Evolutionary conservation across 1,140 invertebrate genomes (phyloP), one percentile per base, ranked within the genome.

Genomic region (Scaptomyza pallida): DNA sequence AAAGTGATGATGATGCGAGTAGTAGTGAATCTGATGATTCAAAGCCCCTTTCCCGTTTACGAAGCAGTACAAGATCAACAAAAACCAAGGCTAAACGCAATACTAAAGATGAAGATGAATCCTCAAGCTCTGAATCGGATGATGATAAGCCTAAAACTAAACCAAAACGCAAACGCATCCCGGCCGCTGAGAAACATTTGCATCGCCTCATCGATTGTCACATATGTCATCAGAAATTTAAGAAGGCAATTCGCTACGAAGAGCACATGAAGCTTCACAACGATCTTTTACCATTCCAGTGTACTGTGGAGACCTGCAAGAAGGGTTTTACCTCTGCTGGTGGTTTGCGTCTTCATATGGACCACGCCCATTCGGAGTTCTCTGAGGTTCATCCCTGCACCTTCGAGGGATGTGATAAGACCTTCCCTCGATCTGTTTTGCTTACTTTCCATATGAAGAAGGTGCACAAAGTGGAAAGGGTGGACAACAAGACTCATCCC

Each of bases 261-360:
- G 85, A 90, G 19, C 89, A 90, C 17, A 90, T 90, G 89, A 88
- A 83, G 15, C 73, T 85, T 12, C 89, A 90, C 51, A 88, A 90
- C 15, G 89, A 89, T 35, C 47, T 81, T 13, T 43, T 90, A 40
- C 89, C 89, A 2, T 88, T 80, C 65, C 89, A 90, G 55, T 90
- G 89, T 21, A 68, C 64, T 6, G 82, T 89, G 1, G 89, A 89
- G 52, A 78, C 52, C 17, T 90, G 89, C 26, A 57, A 52, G n/a
- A 90, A 89, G 43, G 85, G 89, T 13, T 90, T 90, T 33, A 90
- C 85, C 0, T 88, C 85, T 10, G 72, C 78, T 26, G 73, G 75
- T 5, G 85, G 89, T 0, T 45, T 90, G 9, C 74, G 85, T 2
- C 71, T 83, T 10, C 89, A 90, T 45, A 63, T 90, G 16, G 85